phyloP scores from a whole-genome alignment of 2,888 invertebrate genomes.

The Sericinus montela region DNA sequence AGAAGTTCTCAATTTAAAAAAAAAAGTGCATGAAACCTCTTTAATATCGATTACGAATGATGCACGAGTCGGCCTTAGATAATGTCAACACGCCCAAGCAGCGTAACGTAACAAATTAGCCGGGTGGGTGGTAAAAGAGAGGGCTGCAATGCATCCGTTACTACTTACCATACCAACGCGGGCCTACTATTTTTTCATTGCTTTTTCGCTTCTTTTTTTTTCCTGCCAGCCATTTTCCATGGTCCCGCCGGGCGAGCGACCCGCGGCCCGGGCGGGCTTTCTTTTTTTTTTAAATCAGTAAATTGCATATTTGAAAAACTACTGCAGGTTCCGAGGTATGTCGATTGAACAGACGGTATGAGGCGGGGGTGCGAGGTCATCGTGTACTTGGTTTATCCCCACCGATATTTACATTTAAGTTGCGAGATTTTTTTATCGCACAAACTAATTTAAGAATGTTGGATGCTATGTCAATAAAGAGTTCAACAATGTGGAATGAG shows the following conservation, averaged over 20 bases:
- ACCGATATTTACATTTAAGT: conserved; percentile 11
- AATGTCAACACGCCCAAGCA: conserved; percentile 17
- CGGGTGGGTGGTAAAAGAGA: conserved; percentile 33
- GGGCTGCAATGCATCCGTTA: conserved; percentile 34
- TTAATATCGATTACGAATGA: neutral
- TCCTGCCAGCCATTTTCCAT: conserved; percentile 61
- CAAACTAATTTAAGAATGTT: neutral
- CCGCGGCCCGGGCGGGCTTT: conserved; percentile 30
- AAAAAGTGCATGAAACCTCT: too few relatives aligned
- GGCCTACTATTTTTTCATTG: conserved; percentile 57
- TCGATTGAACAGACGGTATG: conserved; percentile 38
- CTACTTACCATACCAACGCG: conserved; percentile 65
- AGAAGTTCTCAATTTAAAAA: too few relatives aligned
- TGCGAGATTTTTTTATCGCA: conserved; percentile 1
- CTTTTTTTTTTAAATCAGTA: conserved; percentile 72
- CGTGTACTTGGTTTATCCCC: conserved; percentile 9
- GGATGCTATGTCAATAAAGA: neutral
- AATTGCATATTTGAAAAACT: conserved; percentile 79
- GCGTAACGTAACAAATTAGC: conserved; percentile 48
- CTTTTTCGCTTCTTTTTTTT: conserved; percentile 57
- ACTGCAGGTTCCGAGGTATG: conserved; percentile 40
- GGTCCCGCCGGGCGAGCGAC: conserved; percentile 53
- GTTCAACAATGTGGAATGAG: neutral
- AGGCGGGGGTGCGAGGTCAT: conserved; percentile 10
- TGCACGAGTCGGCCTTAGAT: neutral